phyloP scores from a whole-genome alignment of 2,113 vertebrate species.

The Microtus richardsoni region DNA sequence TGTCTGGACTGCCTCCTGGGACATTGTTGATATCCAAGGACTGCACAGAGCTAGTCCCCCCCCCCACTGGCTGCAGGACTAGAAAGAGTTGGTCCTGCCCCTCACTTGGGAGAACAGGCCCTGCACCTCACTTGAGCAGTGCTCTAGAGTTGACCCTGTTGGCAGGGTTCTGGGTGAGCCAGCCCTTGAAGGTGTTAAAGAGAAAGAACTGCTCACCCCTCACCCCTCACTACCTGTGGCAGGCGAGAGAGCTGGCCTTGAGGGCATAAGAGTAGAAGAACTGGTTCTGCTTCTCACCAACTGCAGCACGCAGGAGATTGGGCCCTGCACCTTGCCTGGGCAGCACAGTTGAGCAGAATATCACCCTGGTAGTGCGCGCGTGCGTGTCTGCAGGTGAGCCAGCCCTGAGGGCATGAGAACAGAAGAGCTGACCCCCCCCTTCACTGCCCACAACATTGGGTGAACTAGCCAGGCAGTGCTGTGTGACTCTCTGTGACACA shows the following conservation, averaged over 20 bases:
- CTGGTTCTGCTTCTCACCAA: background rate
- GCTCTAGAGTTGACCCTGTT: too few relatives aligned
- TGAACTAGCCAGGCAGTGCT: background rate
- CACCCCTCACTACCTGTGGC: too few relatives aligned
- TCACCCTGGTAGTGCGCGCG: background rate
- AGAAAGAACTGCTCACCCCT: too few relatives aligned
- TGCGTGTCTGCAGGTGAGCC: fast-evolving
- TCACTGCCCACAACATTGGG: background rate
- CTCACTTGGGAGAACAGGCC: too few relatives aligned
- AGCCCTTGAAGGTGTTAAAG: too few relatives aligned
- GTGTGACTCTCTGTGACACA: background rate
- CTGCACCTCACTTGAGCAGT: too few relatives aligned
- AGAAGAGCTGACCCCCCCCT: background rate
- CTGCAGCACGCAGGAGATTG: background rate
- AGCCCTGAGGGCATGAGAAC: background rate
- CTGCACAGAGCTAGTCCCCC: background rate
- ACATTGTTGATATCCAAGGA: background rate
- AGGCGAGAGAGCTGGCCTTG: too few relatives aligned
- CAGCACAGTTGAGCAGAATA: background rate
- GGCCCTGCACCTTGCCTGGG: background rate
- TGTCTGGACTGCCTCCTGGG: background rate
- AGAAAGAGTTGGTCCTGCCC: background rate
- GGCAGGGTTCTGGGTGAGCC: too few relatives aligned
- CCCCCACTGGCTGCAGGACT: background rate
- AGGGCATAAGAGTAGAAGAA: too few relatives aligned